Evolutionary conservation across 2,888 invertebrate genomes (phyloP), one percentile per base, ranked within the genome.

Genomic region (Iselma pallidipennis): DNA sequence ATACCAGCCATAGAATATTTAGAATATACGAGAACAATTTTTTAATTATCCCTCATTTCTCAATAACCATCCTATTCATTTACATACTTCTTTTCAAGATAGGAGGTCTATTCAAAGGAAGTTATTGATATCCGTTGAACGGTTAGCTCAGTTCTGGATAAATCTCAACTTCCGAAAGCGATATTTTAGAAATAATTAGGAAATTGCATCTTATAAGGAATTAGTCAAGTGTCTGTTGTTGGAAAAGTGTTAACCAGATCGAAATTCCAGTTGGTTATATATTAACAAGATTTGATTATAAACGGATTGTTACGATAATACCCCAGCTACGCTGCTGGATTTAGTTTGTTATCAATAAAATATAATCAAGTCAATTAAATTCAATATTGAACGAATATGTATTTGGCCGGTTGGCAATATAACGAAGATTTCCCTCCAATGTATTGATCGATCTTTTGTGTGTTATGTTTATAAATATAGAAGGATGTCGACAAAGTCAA

Each of bases 161-260:
- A 60, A 49, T 56, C 48, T 56, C 57, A 29, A 60, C 54, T 64
- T 64, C 64, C 64, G 61, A 58, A 52, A 55, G 59, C 64, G 51
- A 64, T 64, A 61, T 61, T 65, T 58, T 58, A 51, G 54, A 49
- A 65, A 65, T 61, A 64, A 61, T 65, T 55, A 55, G 65, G 65
- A 65, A 61, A 65, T 65, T 65, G 65, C 65, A 61, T 57, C 58
- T 55, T 55, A n/a, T n/a, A 33, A 55, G 64, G 52, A 52, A 61
- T 64, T 59, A 59, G 16, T 42, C 51, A 56, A 59, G 59, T 33
- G 31, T 33, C 14, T 0, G 4, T n/a, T 5, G 5, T 14, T n/a
- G 1, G 4, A 14, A n/a, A 14, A 33, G 6, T 9, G 4, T 12
- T 2, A 10, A 31, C n/a, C 31, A 31, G 2, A 33, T 14, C 14